These are phyloP conservation scores for Beris morrisii DNA, from an alignment of 2,888 invertebrate genomes.

Conservation along the genomic window DNA sequence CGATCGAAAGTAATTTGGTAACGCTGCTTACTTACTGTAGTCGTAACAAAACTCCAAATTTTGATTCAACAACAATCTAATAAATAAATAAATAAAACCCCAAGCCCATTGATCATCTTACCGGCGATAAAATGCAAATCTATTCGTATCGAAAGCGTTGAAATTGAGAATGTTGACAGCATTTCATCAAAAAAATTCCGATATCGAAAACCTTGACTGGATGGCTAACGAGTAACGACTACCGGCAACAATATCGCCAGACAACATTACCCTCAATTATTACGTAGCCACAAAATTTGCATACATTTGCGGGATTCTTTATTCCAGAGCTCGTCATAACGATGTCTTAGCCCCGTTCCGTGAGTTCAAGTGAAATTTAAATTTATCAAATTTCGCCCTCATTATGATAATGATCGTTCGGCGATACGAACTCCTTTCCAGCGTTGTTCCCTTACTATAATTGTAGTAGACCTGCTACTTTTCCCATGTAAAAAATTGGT, in stretches of 20 bases:
- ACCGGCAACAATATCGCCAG: slow-evolving; percentile 14
- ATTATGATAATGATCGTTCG: slow-evolving; percentile 22
- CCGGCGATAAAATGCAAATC: too few species aligned
- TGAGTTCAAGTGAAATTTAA: slow-evolving; percentile 7
- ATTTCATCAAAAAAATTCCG: too few species aligned
- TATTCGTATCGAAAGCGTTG: too few species aligned
- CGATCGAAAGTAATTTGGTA: too few species aligned
- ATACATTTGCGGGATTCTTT: neutral
- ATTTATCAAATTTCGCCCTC: slow-evolving; percentile 17
- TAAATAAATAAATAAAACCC: too few species aligned
- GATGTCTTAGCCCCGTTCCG: neutral
- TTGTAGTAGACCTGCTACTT: neutral
- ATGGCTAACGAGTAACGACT: slow-evolving; percentile 2
- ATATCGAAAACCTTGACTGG: too few species aligned
- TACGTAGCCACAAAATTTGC: slow-evolving; percentile 18
- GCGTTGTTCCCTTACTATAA: neutral
- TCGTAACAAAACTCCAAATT: too few species aligned
- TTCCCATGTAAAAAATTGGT: too few species aligned
- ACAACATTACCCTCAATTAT: slow-evolving; percentile 16
- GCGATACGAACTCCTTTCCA: neutral
- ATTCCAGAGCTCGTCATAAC: neutral
- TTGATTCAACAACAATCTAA: too few species aligned
- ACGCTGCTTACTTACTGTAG: too few species aligned
- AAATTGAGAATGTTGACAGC: too few species aligned
- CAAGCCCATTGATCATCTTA: too few species aligned